Evolutionary conservation across 2,797 vertebrate species (phyloP).

Genomic region (Phrynocephalus guinanensis): DNA sequence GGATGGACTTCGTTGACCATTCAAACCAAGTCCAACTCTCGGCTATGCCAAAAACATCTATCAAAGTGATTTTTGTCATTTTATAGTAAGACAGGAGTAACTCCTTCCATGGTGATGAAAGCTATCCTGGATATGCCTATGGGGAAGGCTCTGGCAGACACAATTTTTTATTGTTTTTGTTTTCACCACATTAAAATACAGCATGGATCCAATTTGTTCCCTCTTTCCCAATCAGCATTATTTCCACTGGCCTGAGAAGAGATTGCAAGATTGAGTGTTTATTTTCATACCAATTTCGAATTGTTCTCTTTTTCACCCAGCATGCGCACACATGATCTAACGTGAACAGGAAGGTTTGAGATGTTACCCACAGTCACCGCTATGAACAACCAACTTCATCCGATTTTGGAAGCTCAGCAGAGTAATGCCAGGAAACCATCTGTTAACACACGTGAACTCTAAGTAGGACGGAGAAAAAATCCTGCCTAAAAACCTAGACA

Average conservation of each 20-base stretch:
- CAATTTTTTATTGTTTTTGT: not conserved
- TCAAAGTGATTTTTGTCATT: not conserved
- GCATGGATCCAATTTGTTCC: too few species aligned
- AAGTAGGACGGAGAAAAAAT: too few species aligned
- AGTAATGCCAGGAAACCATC: too few species aligned
- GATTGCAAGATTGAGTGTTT: not conserved
- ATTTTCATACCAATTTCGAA: not conserved
- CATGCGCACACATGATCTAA: not conserved
- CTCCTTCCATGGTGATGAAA: not conserved
- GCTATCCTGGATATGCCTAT: not conserved
- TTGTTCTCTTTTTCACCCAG: not conserved
- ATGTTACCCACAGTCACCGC: not conserved
- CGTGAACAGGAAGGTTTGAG: not conserved
- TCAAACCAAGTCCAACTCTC: not conserved
- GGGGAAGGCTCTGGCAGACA: not conserved
- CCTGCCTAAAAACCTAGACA: too few species aligned
- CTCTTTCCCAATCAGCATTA: not conserved
- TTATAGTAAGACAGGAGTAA: not conserved
- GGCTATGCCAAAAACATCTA: not conserved
- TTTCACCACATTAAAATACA: not conserved
- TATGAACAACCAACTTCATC: not conserved
- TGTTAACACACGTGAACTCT: too few species aligned
- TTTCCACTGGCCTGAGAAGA: not conserved
- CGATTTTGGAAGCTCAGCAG: too few species aligned
- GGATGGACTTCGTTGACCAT: not conserved